Evolutionary conservation across 1,140 invertebrate genomes (phyloP).

Genomic region (Condylostylus longicornis): DNA sequence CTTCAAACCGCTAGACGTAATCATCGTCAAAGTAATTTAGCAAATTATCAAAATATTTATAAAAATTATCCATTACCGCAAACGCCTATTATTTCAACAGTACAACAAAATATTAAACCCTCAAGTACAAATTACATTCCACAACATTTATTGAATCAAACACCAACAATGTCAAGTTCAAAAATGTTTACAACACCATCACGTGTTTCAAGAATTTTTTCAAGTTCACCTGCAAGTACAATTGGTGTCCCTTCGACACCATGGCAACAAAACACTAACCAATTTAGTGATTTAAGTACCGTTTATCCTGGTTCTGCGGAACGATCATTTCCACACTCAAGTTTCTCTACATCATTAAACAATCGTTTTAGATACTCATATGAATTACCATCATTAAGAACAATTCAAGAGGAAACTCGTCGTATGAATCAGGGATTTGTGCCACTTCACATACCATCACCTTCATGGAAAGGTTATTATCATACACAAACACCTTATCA

Average conservation of each 20-base stretch:
- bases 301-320: conserved; percentile 69
- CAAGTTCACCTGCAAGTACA: conserved; percentile 46
- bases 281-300: conserved; percentile 71
- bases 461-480: conserved; percentile 31
- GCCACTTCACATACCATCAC: conserved; percentile 40
- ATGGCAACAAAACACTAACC: conserved; percentile 43
- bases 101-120: no score
- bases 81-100: no score
- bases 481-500: conserved; percentile 31
- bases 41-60: conserved; percentile 21
- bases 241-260: conserved; percentile 35
- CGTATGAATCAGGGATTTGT: conserved; percentile 37
- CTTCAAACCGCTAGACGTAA: conserved; percentile 9
- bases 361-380: conserved; percentile 47
- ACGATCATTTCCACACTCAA: conserved; percentile 55
- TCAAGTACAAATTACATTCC: no score
- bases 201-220: conserved; percentile 41
- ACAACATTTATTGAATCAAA: no score
- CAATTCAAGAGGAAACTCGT: conserved; percentile 53
- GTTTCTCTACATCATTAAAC: conserved; percentile 36
- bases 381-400: conserved; percentile 53
- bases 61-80: conserved; percentile 12
- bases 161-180: conserved; percentile 33
- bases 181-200: conserved; percentile 34
- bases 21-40: no score